Conservation (phyloP, 2,888 invertebrate species). For the Neoitamus cyanurus region DNA sequence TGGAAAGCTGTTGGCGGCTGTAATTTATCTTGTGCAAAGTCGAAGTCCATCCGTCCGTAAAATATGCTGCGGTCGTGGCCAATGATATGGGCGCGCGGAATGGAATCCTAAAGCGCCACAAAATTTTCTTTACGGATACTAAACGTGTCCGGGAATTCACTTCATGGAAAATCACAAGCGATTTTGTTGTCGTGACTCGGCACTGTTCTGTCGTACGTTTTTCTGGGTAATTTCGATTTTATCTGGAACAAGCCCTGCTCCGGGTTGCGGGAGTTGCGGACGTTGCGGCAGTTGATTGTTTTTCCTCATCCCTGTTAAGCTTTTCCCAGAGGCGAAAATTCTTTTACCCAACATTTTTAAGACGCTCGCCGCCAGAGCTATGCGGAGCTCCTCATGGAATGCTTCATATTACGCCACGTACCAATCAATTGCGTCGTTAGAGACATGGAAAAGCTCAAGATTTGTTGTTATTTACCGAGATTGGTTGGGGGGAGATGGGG, state of each 20-base stretch:
- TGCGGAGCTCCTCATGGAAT: neutral
- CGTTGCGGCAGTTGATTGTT: neutral
- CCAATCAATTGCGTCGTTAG: neutral
- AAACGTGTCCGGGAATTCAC: neutral
- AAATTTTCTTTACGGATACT: neutral
- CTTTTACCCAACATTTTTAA: neutral
- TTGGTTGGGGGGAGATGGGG: neutral
- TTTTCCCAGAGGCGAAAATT: conserved; percentile 1
- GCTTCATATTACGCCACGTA: neutral
- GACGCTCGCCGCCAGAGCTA: neutral
- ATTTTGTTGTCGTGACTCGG: neutral
- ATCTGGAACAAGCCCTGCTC: neutral
- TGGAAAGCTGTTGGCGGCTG: neutral
- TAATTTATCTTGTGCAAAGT: neutral
- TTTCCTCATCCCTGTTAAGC: neutral
- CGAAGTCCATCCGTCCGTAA: neutral
- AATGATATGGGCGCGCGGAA: neutral
- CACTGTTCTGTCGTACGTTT: neutral
- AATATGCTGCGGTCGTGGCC: neutral
- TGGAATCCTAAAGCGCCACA: neutral
- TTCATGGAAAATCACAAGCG: neutral
- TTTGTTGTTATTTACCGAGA: neutral
- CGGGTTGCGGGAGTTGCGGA: neutral
- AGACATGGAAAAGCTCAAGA: neutral
- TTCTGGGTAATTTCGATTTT: neutral